Evolutionary conservation across 2,797 vertebrate genomes (phyloP), one percentile per base, ranked within the genome.

Genomic region (Sebastes umbrosus): DNA sequence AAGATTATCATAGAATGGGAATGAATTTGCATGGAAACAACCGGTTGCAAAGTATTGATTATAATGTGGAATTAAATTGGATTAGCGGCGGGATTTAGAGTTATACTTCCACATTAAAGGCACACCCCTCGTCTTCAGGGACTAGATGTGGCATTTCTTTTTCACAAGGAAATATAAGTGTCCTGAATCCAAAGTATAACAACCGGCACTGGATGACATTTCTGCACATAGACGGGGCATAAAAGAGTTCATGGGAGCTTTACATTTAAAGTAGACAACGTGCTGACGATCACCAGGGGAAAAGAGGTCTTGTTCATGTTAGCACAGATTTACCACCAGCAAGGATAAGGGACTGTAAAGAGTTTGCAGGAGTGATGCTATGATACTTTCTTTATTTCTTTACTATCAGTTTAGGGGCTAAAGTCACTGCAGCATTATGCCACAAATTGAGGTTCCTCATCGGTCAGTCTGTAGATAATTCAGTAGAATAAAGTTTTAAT

Each of bases 21-120:
- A 71, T 76, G 12, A 60, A 83, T 88, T 84, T 84, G 73, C 77
- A 83, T 70, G 57, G 64, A 87, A 77, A 77, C 74, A 79, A 82
- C 71, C n/a, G 14, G 64, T 75, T 70, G 74, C 50, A 81, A 86
- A 78, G 66, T 86, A 84, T 90, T 87, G 87, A 90, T 87, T 66
- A 84, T 63, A 83, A 83, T 32, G 66, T 69, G 83, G 85, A 71
- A 87, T 90, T 89, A 88, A 65, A 68, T 69, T 84, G 88, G 84
- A 82, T 92, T 85, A 88, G 71, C 13, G 14, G 66, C 36, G 57
- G 83, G 83, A 83, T 88, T 88, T 79, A 36, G 65, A 87, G 75
- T 82, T 75, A 54, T 32, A 85, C 79, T 82, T 87, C 46, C 63
- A 72, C 75, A 85, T 75, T 83, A 84, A 84, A 82, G 55, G 70